Base-by-base conservation (phyloP, 2,113 vertebrate species). In the Anguilla rostrata region DNA sequence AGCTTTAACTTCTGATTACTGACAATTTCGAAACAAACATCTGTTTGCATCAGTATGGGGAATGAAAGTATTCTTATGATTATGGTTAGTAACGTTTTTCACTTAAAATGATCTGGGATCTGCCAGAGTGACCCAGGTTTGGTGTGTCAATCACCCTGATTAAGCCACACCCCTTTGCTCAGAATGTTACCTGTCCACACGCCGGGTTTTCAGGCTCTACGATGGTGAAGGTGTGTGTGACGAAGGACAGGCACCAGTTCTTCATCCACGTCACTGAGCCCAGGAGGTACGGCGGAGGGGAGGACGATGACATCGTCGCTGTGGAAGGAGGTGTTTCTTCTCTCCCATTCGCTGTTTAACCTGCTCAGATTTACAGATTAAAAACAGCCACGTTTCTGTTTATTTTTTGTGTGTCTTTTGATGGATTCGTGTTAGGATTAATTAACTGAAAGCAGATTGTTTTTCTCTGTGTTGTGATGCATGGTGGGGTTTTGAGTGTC, bases 191-290 rank as follows among this genome's bases (percentile, higher is more conserved):
- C 26, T 7, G 34, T 63, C 22, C 63, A 4, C n/a, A 26, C 26
- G 63, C n/a, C 0, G 6, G 20, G 20, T 71, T 88, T 91, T 14
- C 87, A 99, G 98, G 96, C 29, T 90, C 92, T 46, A 96, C 94
- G 53, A 92, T 96, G 14, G 46, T 98, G 90, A 97, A 97, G 92
- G 89, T 97, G 71, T 94, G 92, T 78, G 95, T 99, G 85, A 93
- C 90, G 83, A 99, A 97, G 88, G 97, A 99, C 90, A 95, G 94
- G 0, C 98, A 99, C 92, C 91, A 86, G 87, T 98, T 99, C 92
- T 95, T 96, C 91, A 94, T 97, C 88, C 96, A 99, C 89, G 89
- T 98, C 80, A 91, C 46, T 57, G 93, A 97, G 81, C 96, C 94
- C 2, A 89, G 88, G 39, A 66, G 53, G 56, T 40, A 41, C 83